Conservation (phyloP, 1,140 invertebrate genomes). For the Nasonia giraulti region DNA sequence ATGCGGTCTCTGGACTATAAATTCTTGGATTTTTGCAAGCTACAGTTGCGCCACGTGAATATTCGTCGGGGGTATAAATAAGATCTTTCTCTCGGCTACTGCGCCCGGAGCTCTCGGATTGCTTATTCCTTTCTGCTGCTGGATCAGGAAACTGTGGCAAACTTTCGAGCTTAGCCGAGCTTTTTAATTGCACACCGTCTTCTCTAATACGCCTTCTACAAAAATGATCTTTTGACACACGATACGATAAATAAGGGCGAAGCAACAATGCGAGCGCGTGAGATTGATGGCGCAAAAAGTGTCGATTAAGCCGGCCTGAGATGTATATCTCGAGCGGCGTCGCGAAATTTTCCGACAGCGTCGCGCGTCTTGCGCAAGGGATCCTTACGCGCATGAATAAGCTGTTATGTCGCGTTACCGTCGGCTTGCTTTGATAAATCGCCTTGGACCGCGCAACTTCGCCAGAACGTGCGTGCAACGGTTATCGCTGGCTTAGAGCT, state of each 20-base stretch:
- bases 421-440: conserved; percentile 66
- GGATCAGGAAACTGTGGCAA: background rate
- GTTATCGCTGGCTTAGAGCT: conserved; percentile 57
- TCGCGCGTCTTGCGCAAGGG: conserved; percentile 49
- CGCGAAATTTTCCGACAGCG: conserved; percentile 1
- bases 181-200: background rate
- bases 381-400: conserved; percentile 68
- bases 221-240: background rate
- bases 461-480: conserved; percentile 56
- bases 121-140: background rate
- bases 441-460: conserved; percentile 53
- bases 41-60: background rate
- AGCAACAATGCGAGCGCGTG: background rate
- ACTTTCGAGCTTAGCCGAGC: background rate
- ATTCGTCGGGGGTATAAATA: conserved; percentile 29
- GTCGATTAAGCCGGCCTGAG: conserved; percentile 30
- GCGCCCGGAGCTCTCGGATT: background rate
- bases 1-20: conserved; percentile 56
- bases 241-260: conserved; percentile 4
- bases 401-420: conserved; percentile 63
- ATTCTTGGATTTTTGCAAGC: conserved; percentile 53
- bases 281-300: conserved; percentile 27
- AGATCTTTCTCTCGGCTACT: background rate
- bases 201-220: background rate
- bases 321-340: background rate